Evolutionary conservation across 2,888 invertebrate species (phyloP).

Genomic region (Xestia xanthographa): DNA sequence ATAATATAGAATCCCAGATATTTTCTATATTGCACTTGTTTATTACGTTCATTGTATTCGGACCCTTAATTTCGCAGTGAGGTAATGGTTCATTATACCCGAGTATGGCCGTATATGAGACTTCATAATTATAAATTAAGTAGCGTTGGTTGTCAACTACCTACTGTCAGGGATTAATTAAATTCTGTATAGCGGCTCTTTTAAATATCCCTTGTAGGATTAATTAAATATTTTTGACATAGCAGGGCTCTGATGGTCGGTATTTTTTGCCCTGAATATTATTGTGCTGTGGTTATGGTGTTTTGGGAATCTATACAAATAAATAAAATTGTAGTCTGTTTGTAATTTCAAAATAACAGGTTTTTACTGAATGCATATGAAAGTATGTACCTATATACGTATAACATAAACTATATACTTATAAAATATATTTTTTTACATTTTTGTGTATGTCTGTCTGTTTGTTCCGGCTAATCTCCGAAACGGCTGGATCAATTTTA

Average conservation of each 20-base stretch:
- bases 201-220: constrained; percentile 13
- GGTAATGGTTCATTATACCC: constrained; percentile 28
- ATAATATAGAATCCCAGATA: neutral
- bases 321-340: neutral
- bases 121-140: constrained; percentile 27
- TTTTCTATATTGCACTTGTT: constrained; percentile 2
- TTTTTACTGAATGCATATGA: too few species aligned
- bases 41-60: neutral
- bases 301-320: too few species aligned
- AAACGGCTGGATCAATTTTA: too few species aligned
- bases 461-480: too few species aligned
- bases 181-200: constrained; percentile 9
- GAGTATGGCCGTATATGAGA: constrained; percentile 18
- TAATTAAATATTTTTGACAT: constrained; percentile 32
- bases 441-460: too few species aligned
- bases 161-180: constrained; percentile 32
- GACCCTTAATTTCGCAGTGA: neutral
- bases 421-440: too few species aligned
- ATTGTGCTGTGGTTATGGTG: neutral
- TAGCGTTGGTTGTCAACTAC: constrained; percentile 15
- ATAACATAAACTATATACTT: too few species aligned
- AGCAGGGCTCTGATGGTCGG: neutral
- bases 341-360: too few species aligned
- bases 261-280: neutral
- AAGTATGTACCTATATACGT: too few species aligned